Percentiles rank a stretch among this genome's conserved stretches.
phyloP scores from a whole-genome alignment of 2,797 vertebrate genomes.

The Ammospiza maritima region DNA sequence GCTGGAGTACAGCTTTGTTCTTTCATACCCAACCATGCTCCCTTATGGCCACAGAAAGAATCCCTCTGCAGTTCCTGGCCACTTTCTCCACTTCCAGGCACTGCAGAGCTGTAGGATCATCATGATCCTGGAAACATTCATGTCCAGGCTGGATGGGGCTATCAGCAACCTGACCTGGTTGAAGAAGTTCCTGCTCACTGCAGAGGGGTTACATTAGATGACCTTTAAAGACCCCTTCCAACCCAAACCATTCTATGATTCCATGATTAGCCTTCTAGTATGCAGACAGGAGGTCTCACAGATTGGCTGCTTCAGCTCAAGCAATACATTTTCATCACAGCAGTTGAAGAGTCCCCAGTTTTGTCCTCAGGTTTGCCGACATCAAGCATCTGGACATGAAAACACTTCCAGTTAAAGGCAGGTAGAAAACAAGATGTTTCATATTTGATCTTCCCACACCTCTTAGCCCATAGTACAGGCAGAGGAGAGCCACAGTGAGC shows the following conservation, averaged over 20 bases:
- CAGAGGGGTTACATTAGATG: background rate
- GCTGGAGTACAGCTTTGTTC: background rate
- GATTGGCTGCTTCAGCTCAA: background rate
- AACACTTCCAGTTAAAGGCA: background rate
- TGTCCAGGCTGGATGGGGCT: background rate
- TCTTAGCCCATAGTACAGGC: background rate
- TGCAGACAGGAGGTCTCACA: background rate
- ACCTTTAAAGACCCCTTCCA: background rate
- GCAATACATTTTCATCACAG: background rate
- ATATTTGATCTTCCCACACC: background rate
- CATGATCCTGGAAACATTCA: background rate
- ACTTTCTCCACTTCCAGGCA: background rate
- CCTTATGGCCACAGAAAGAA: background rate
- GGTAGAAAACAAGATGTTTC: background rate
- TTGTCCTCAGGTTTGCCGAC: background rate
- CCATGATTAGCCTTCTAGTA: background rate
- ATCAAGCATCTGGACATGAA: background rate
- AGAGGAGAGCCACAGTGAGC: background rate
- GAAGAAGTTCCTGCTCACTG: background rate
- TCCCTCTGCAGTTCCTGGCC: background rate
- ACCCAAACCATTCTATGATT: background rate
- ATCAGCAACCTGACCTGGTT: background rate
- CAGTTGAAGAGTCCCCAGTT: background rate
- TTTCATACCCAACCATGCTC: fast-evolving
- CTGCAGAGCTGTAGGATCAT: background rate